These are phyloP conservation scores for Dipus sagitta DNA, from an alignment of 2,797 vertebrate genomes.

Conservation along the genomic window DNA sequence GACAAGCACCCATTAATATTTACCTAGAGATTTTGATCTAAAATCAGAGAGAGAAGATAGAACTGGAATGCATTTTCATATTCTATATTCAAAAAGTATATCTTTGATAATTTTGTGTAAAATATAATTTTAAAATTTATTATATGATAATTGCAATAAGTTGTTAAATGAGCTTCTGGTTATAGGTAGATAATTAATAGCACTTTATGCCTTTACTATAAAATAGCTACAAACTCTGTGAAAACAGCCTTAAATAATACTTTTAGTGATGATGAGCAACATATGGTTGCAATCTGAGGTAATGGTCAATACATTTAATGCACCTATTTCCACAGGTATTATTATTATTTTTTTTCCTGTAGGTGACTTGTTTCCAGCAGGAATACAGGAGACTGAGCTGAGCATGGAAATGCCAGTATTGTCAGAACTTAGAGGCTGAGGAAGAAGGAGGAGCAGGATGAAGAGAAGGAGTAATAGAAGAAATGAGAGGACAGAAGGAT, in stretches of 20 bases:
- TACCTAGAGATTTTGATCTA: not conserved
- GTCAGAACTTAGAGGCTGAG: not conserved
- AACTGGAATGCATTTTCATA: not conserved
- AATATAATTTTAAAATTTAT: not conserved
- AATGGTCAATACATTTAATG: not conserved
- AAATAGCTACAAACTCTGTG: not conserved
- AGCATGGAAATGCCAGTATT: not conserved
- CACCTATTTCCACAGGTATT: not conserved
- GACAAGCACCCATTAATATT: not conserved
- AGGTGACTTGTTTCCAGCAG: not conserved
- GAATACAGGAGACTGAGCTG: not conserved
- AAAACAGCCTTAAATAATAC: not conserved
- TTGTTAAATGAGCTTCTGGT: conserved; percentile 6
- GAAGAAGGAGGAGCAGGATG: not conserved
- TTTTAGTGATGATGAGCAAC: not conserved
- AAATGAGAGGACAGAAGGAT: too few species aligned
- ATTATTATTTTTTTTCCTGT: not conserved
- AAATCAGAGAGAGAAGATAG: conserved; percentile 40
- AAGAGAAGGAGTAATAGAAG: too few species aligned
- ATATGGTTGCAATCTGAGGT: not conserved
- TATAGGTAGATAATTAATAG: not conserved
- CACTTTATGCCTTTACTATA: not conserved
- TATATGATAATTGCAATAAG: not conserved
- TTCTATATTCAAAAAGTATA: not conserved
- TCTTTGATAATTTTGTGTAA: not conserved